A percentile compares a stretch with the other conserved stretches of the same genome.
Conservation (phyloP, 2,113 vertebrate species). For the Heterochromis multidens region DNA sequence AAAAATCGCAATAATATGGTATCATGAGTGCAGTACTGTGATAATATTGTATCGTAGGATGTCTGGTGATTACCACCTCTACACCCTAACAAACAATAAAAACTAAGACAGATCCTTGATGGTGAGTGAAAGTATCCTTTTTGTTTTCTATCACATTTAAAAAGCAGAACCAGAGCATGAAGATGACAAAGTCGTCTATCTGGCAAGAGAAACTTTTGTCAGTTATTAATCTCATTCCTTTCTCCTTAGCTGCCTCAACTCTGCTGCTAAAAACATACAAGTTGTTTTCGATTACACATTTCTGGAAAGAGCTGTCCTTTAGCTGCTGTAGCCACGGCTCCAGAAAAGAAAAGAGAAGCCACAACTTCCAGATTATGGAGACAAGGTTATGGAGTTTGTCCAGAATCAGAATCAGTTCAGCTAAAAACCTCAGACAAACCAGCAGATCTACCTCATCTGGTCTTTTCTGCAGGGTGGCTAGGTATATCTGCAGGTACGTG, state of each 20-base stretch:
- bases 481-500: background rate
- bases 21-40: too few species aligned
- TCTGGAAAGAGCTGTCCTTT: background rate
- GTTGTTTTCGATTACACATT: rapidly evolving
- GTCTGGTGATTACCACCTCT: too few species aligned
- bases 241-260: background rate
- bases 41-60: too few species aligned
- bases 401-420: background rate
- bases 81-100: background rate
- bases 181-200: too few species aligned
- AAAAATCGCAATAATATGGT: too few species aligned
- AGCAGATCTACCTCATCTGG: background rate
- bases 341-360: background rate
- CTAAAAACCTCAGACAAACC: rapidly evolving
- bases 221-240: rapidly evolving
- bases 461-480: too few species aligned
- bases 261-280: background rate
- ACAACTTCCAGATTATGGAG: background rate
- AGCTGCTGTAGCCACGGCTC: background rate
- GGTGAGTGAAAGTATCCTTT: too few species aligned
- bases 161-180: too few species aligned
- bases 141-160: too few species aligned
- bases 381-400: background rate
- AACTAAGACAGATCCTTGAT: background rate
- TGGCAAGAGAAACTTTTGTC: background rate